Base-by-base conservation (phyloP, 2,888 invertebrate genomes). In the Zhuqinia jingwanae region DNA sequence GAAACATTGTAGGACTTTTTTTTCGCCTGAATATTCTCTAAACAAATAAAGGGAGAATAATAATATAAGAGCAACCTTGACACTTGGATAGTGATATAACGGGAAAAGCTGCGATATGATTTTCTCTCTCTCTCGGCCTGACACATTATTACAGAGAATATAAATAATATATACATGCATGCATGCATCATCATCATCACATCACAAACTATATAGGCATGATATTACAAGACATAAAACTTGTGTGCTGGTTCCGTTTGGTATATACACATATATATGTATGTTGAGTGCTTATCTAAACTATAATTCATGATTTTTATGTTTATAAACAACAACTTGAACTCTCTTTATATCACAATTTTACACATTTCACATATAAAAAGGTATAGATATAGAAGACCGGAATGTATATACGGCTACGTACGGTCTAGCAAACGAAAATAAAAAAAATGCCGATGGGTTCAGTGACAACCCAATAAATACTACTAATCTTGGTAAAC, bases 391-490 rank as follows among this genome's bases (percentile, higher is more conserved):
- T 50, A 50, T 50, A 13, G 2, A 50, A 50, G 13, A 36, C 36
- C 3, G 8, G 36, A 36, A 36, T 36, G 36, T 36, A 36, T 58
- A 76, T 76, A 76, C 17, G 76, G 76, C 76, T 76, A 58, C 76
- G 13, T 58, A 36, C 42, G 76, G 76, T 76, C 76, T 76, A 20
- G 76, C 42, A 8, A 47, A 45, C 10, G 42, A n/a, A n/a, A n/a
- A n/a, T n/a, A 36, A 8, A 81, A 76, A 82, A 83, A 76, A 83
- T 83, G 56, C 76, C 76, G 76, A 77, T 83, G 68, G 76, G 83
- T 63, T 83, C 65, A 76, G 76, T 83, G 83, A 83, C 83, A 83
- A 58, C 83, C 63, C 83, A 76, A 83, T 83, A 83, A 83, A 83
- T 83, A 83, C 83, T 68, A 82, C 83, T 68, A 82, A 82, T 82